Evolutionary conservation across 2,888 invertebrate species (phyloP).

Genomic region (Leucoptera coffeella): DNA sequence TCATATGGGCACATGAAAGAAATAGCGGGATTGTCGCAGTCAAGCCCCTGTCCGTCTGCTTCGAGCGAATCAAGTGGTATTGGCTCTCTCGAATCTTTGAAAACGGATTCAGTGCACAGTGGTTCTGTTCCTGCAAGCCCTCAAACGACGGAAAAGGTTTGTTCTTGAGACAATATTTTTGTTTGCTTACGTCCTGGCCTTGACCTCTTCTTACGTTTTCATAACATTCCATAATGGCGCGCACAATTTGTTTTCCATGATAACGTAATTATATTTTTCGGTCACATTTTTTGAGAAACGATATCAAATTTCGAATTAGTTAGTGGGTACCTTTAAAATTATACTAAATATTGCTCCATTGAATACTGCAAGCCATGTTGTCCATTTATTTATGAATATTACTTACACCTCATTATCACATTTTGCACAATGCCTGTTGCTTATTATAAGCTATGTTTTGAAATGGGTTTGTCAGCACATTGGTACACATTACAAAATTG

Average conservation of each 20-base stretch:
- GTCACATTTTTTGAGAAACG: neutral
- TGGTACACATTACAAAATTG: too few species aligned
- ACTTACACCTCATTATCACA: too few species aligned
- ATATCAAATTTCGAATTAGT: too few species aligned
- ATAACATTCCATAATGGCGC: slow-evolving; percentile 52
- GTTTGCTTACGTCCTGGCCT: slow-evolving; percentile 49
- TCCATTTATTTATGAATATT: too few species aligned
- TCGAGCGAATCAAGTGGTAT: slow-evolving; percentile 59
- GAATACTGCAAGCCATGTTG: too few species aligned
- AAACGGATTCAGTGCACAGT: slow-evolving; percentile 41
- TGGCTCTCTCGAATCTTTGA: slow-evolving; percentile 50
- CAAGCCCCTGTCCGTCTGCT: slow-evolving; percentile 50
- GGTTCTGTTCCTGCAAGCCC: slow-evolving; percentile 47
- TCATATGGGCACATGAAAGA: slow-evolving; percentile 44
- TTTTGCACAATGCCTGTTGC: too few species aligned
- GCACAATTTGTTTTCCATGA: slow-evolving; percentile 4
- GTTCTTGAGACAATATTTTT: slow-evolving; percentile 18
- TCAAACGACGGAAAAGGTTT: slow-evolving; percentile 48
- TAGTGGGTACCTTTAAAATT: too few species aligned
- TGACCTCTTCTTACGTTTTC: slow-evolving; percentile 54
- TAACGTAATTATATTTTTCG: neutral
- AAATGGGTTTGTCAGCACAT: too few species aligned
- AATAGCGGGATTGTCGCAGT: slow-evolving; percentile 42
- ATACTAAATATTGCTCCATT: too few species aligned
- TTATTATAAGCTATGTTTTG: too few species aligned